Percentiles rank a stretch among this genome's conserved stretches.
These are phyloP conservation scores for Linepithema humile DNA, from an alignment of 1,140 invertebrate genomes.

Conservation along the genomic window DNA sequence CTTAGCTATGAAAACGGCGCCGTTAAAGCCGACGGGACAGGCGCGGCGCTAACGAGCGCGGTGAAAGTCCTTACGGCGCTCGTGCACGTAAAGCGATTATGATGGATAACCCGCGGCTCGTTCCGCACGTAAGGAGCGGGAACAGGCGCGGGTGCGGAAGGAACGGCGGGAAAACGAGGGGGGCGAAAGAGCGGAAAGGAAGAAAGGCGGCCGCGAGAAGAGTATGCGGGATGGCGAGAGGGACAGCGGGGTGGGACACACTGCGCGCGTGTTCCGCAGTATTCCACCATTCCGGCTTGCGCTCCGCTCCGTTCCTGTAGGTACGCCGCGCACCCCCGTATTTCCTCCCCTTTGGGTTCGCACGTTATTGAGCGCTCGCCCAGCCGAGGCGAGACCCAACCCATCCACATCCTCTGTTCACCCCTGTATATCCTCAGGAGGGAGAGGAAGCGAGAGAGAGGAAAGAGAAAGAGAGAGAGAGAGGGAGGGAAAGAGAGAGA, in stretches of 20 bases:
- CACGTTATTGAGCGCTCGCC: conserved; percentile 85
- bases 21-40: conserved; percentile 37
- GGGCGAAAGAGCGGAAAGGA: conserved; percentile 38
- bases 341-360: conserved; percentile 84
- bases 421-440: conserved; percentile 73
- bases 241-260: conserved; percentile 17
- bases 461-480: conserved; percentile 37
- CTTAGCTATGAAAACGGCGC: conserved; percentile 59
- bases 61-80: conserved; percentile 67
- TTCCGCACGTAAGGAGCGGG: conserved; percentile 70
- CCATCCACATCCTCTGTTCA: conserved; percentile 82
- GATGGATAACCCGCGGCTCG: conserved; percentile 75
- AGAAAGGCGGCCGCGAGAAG: conserved; percentile 26
- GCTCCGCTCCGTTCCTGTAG: conserved; percentile 78
- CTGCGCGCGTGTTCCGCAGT: conserved; percentile 71
- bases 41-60: conserved; percentile 61
- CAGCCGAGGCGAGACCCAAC: conserved; percentile 83
- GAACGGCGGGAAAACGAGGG: conserved; percentile 4
- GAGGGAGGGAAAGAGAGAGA: conserved; percentile 52
- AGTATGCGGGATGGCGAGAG: conserved; percentile 3
- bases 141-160: conserved; percentile 6
- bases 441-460: conserved; percentile 56
- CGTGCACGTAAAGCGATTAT: conserved; percentile 77
- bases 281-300: conserved; percentile 75
- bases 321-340: conserved; percentile 76